Conservation (phyloP, 2,888 invertebrate genomes). For the Malthinus seriepunctatus region DNA sequence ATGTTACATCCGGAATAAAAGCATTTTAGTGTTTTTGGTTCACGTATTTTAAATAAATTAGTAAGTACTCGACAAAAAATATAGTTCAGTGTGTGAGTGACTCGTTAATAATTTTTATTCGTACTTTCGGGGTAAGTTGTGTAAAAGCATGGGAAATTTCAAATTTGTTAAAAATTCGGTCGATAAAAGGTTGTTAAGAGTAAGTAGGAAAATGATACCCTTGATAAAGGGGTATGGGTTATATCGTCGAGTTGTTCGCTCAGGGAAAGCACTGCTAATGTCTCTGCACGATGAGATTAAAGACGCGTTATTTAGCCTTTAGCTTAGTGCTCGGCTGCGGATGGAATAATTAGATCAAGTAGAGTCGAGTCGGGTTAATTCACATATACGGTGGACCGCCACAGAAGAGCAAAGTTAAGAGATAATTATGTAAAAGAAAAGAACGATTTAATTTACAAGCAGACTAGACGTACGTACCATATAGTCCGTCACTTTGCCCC, state of each 20-base stretch:
- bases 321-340: conserved; percentile 50
- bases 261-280: conserved; percentile 38
- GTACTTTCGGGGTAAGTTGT: too few species aligned
- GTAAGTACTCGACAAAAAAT: too few species aligned
- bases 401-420: conserved; percentile 49
- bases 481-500: conserved; percentile 31
- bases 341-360: conserved; percentile 54
- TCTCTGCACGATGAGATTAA: conserved; percentile 48
- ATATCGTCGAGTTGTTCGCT: conserved; percentile 24
- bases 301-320: conserved; percentile 53
- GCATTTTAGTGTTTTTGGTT: too few species aligned
- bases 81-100: too few species aligned
- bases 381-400: conserved; percentile 43
- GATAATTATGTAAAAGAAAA: conserved; percentile 53
- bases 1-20: too few species aligned
- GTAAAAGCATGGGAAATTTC: too few species aligned
- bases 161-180: conserved; percentile 11
- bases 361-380: conserved; percentile 50
- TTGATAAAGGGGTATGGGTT: conserved; percentile 12
- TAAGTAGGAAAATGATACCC: conserved; percentile 25
- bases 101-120: too few species aligned
- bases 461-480: conserved; percentile 41
- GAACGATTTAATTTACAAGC: conserved; percentile 48
- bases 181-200: conserved; percentile 16
- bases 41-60: too few species aligned